These are phyloP conservation scores for Lutraria lutraria DNA, from an alignment of 2,888 invertebrate species.

Conservation along the genomic window DNA sequence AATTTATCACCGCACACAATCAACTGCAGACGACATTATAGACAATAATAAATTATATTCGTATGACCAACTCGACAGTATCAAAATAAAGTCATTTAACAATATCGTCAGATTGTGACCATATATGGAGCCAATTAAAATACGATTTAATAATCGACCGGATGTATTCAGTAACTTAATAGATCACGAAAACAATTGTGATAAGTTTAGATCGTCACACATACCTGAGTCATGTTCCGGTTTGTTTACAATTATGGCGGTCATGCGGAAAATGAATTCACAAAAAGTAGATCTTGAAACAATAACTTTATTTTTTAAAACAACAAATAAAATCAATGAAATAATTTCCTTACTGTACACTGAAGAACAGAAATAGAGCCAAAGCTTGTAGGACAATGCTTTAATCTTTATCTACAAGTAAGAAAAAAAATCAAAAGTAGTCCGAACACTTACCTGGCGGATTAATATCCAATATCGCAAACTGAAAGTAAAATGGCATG, in stretches of 20 bases:
- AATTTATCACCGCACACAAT: neutral
- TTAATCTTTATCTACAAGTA: neutral
- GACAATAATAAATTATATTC: neutral
- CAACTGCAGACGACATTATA: slow-evolving; percentile 11
- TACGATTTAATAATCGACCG: neutral
- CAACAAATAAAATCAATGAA: neutral
- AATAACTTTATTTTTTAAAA: neutral
- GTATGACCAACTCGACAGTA: neutral
- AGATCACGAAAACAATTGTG: neutral
- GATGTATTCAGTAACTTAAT: slow-evolving; percentile 14
- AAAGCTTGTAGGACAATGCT: neutral
- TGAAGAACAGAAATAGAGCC: neutral
- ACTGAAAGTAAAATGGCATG: slow-evolving; percentile 10
- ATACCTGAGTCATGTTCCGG: slow-evolving; percentile 45
- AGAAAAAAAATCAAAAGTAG: slow-evolving; percentile 3
- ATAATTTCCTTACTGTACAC: neutral
- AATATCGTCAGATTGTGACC: neutral
- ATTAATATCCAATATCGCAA: neutral
- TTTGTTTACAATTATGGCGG: slow-evolving; percentile 51
- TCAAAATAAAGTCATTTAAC: neutral
- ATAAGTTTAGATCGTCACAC: slow-evolving; percentile 14
- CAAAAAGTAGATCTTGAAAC: slow-evolving; percentile 2
- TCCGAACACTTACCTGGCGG: slow-evolving; percentile 2
- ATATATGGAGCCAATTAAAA: neutral
- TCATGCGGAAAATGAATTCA: slow-evolving; percentile 30